Percentiles rank a stretch among this genome's conserved stretches.
These are phyloP conservation scores for Achlya flavicornis DNA, from an alignment of 2,888 invertebrate species.

Conservation along the genomic window DNA sequence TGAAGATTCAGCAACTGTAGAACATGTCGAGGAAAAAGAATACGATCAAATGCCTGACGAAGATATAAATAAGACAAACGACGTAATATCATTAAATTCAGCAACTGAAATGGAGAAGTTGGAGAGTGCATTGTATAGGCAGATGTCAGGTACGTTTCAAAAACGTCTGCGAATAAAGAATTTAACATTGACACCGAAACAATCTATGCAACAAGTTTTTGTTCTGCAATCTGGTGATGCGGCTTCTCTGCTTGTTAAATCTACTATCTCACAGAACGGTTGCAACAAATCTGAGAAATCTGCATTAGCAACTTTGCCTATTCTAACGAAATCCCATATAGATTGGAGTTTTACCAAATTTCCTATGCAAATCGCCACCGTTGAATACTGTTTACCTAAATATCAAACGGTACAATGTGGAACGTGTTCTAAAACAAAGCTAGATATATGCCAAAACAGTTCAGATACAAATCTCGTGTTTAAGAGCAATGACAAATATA, in stretches of 20 bases:
- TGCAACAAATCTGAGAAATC: conserved; percentile 19
- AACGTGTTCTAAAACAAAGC: conserved; percentile 23
- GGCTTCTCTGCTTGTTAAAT: conserved; percentile 54
- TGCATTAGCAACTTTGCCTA: conserved; percentile 43
- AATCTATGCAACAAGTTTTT: conserved; percentile 56
- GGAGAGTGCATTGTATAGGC: conserved; percentile 52
- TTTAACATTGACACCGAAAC: conserved; percentile 63
- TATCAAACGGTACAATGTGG: conserved; percentile 28
- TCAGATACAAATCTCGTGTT: conserved; percentile 9
- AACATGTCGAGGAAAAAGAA: conserved; percentile 31
- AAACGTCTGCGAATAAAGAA: conserved; percentile 63
- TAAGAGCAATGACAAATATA: conserved; percentile 20
- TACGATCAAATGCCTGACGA: conserved; percentile 15
- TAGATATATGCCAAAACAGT: conserved; percentile 24
- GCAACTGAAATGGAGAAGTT: conserved; percentile 48
- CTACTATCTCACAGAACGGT: conserved; percentile 47
- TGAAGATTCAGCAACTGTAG: conserved; percentile 55
- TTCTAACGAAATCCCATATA: conserved; percentile 47
- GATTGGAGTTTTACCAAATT: conserved; percentile 53
- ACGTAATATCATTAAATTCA: conserved; percentile 36
- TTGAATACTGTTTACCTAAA: conserved; percentile 61
- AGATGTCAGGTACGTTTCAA: conserved; percentile 56
- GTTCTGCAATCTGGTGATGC: conserved; percentile 65
- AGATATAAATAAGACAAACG: conserved; percentile 16
- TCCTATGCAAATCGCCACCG: conserved; percentile 65